Base-by-base conservation (phyloP, 2,888 invertebrate genomes). In the Volucella bombylans region DNA sequence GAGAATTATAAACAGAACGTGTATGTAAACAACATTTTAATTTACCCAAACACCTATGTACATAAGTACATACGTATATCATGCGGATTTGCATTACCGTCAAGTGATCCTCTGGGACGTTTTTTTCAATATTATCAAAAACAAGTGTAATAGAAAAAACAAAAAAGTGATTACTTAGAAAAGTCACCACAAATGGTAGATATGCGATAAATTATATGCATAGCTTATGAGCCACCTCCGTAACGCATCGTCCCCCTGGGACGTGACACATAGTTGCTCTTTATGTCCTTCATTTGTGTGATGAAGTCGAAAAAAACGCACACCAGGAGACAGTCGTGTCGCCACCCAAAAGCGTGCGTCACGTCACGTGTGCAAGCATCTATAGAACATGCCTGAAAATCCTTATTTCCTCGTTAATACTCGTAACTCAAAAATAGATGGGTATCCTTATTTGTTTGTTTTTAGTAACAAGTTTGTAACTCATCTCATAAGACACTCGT, bases 291-390 rank as follows among this genome's bases (percentile, higher is more conserved):
- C n/a, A 79, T 82, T 82, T 82, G 52, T 57, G 45, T 69, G 12
- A 49, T 41, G 64, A 64, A n/a, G 57, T 18, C 72, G 11, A 64
- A 59, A 59, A 49, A 31, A 31, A 31, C 31, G 31, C 71, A 55
- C 73, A 41, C 64, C 65, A 61, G 55, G 49, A 67, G 49, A 49
- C 52, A n/a, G 50, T 50, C 55, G 74, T 59, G 45, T 64, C 69
- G 47, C 73, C 80, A 76, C 80, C 83, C 83, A 71, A 67, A 67
- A 79, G 83, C 80, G 83, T 74, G 83, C 41, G 54, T n/a, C 39
- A 50, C 4, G 62, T 12, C 83, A 85, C 83, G 83, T 85, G 83
- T 49, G 41, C 55, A 47, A 54, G 41, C 45, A 69, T 71, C 52
- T 61, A 62, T 57, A 14, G 12, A 59, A 67, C 23, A 45, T 41